These are phyloP conservation scores for Shargacucullia verbasci DNA, from an alignment of 2,888 invertebrate species.

Conservation along the genomic window DNA sequence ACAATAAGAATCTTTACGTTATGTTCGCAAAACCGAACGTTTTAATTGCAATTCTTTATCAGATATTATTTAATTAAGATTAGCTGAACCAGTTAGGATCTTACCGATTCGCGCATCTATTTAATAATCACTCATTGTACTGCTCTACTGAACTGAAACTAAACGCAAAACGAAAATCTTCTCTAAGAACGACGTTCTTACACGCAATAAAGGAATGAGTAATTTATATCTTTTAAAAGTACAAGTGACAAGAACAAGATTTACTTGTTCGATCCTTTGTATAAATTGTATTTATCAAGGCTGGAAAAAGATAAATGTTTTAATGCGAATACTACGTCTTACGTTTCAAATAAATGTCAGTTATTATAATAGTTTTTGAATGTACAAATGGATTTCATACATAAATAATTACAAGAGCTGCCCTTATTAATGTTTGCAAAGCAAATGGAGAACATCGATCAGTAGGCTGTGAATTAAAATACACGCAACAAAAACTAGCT, in stretches of 20 bases:
- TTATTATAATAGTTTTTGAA: conserved; percentile 6
- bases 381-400: conserved; percentile 10
- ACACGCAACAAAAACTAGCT: conserved; percentile 16
- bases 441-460: conserved; percentile 14
- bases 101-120: neutral
- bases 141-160: conserved; percentile 26
- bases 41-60: neutral
- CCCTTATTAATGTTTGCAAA: conserved; percentile 25
- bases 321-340: conserved; percentile 3
- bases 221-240: conserved; percentile 34
- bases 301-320: conserved; percentile 32
- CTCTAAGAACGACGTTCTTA: conserved; percentile 8
- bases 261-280: conserved; percentile 6
- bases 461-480: conserved; percentile 19
- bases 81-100: neutral
- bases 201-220: conserved; percentile 25
- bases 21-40: too few species aligned
- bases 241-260: conserved; percentile 31
- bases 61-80: neutral
- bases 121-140: conserved; percentile 8
- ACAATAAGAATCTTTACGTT: too few species aligned
- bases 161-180: conserved; percentile 16
- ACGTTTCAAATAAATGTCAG: conserved; percentile 11
- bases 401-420: conserved; percentile 15
- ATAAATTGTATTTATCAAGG: conserved; percentile 29